Evolutionary conservation across 2,797 vertebrate species (phyloP), one percentile per base, ranked within the genome.

Genomic region (Sebastes baramenuke): DNA sequence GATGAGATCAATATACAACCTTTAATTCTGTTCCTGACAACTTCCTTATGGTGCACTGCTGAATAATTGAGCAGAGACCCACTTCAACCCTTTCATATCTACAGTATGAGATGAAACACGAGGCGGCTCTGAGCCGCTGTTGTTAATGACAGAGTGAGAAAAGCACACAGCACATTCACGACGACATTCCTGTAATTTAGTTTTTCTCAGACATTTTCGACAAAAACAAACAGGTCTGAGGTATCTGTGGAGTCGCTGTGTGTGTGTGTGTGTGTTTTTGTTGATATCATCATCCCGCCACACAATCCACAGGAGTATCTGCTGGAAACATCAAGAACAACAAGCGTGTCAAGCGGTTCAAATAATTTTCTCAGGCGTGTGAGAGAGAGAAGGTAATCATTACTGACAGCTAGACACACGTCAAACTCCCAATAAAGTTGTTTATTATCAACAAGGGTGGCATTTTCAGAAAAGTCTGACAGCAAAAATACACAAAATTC

Each of bases 1-100:
- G 25, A 54, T 68, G n/a, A 58, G 16, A 81, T 72, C 49, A 74
- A 78, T 14, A 74, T 70, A 60, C 42, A 67, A 49, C 10, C 34
- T 52, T n/a, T n/a, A 29, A 72, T 66, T 81, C 58, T 60, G 75
- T 66, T 82, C 29, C 36, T 66, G 49, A 79, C 25, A 67, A 68
- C 54, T 30, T 71, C 66, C 18, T 87, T 46, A 62, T 34, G 46
- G 78, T 81, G 58, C 52, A n/a, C 67, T 73, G 60, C 25, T 92
- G 25, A 87, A 87, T 88, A 84, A 85, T 84, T 81, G 32, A 90
- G 72, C 67, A 79, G 8, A 81, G 36, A 66, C 55, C 61, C 61
- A 67, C 55, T 72, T 67, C 9, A 66, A 11, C 22, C 49, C 36
- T 72, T 69, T 81, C 24, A 78, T 46, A 79, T 70, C 74, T 73